Conservation (phyloP, 2,888 invertebrate species). For the Ophion costatus region DNA sequence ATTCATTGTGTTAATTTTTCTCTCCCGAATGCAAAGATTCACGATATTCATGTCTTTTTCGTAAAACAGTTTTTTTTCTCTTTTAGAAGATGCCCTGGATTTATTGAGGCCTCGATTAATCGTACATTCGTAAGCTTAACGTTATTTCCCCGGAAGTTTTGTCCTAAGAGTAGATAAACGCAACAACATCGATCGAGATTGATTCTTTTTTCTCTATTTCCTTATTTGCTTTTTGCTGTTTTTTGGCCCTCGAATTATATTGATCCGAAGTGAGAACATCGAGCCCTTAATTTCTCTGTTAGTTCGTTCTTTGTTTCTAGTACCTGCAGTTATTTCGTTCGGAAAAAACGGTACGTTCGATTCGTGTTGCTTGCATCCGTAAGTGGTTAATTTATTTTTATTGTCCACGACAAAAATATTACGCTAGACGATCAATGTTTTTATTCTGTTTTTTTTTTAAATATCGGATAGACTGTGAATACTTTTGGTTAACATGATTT, state of each 20-base stretch:
- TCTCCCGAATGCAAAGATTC: background rate
- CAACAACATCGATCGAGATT: slow-evolving; percentile 19
- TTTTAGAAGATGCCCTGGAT: background rate
- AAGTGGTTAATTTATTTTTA: slow-evolving; percentile 40
- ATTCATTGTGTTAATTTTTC: slow-evolving; percentile 11
- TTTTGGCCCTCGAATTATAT: background rate
- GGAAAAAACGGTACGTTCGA: slow-evolving; percentile 10
- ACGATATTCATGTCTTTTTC: background rate
- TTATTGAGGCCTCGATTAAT: too few species aligned
- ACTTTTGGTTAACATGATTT: slow-evolving; percentile 42
- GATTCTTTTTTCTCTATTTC: background rate
- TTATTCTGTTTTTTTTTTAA: slow-evolving; percentile 4
- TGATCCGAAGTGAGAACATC: background rate
- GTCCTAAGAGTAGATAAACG: background rate
- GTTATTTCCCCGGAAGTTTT: background rate
- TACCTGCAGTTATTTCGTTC: slow-evolving; percentile 21
- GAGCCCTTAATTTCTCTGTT: too few species aligned
- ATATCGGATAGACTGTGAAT: slow-evolving; percentile 35
- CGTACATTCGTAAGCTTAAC: background rate
- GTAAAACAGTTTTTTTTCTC: background rate
- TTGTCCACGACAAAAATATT: slow-evolving; percentile 62
- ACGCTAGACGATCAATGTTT: slow-evolving; percentile 28
- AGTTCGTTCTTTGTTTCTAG: slow-evolving; percentile 1
- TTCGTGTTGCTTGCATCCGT: slow-evolving; percentile 9
- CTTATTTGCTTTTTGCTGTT: slow-evolving; percentile 1